Percentiles rank a stretch among this genome's conserved stretches.
Evolutionary conservation across 2,797 vertebrate species (phyloP).

Genomic region (Rhodeus uyekii): DNA sequence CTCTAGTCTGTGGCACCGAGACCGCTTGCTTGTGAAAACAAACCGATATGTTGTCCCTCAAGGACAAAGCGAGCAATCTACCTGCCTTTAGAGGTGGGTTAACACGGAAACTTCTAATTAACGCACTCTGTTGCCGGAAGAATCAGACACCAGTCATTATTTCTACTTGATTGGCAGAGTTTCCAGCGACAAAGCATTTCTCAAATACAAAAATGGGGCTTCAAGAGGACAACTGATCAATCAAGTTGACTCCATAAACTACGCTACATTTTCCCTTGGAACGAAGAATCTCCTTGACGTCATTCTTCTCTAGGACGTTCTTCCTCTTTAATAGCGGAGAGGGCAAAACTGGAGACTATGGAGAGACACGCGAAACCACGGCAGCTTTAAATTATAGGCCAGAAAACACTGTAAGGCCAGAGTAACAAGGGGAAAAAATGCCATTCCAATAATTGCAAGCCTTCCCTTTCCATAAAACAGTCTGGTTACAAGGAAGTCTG

Average conservation of each 20-base stretch:
- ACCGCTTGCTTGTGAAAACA: slow-evolving; percentile 31
- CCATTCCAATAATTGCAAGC: slow-evolving; percentile 67
- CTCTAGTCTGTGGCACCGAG: slow-evolving; percentile 43
- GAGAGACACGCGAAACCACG: slow-evolving; percentile 69
- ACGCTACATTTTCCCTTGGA: slow-evolving; percentile 9
- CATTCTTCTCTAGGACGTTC: slow-evolving; percentile 31
- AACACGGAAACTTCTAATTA: slow-evolving; percentile 47
- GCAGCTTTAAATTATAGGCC: slow-evolving; percentile 74
- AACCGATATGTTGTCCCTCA: slow-evolving; percentile 46
- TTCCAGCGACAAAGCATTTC: not conserved
- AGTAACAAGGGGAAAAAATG: slow-evolving; percentile 59
- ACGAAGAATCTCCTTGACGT: not conserved
- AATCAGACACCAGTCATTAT: slow-evolving; percentile 53
- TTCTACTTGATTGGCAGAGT: slow-evolving; percentile 40
- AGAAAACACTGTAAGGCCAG: slow-evolving; percentile 68
- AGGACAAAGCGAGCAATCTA: slow-evolving; percentile 60
- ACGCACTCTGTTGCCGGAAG: slow-evolving; percentile 6
- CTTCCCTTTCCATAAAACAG: slow-evolving; percentile 71
- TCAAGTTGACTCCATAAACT: slow-evolving; percentile 4
- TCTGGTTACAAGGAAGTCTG: slow-evolving; percentile 61
- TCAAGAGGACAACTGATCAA: slow-evolving; percentile 10
- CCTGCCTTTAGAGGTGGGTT: slow-evolving; percentile 47
- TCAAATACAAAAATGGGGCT: slow-evolving; percentile 7
- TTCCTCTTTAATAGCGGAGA: slow-evolving; percentile 22
- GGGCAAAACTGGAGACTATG: slow-evolving; percentile 49